Base-by-base conservation (phyloP, 2,797 vertebrate species). In the Enteromius viviparus region DNA sequence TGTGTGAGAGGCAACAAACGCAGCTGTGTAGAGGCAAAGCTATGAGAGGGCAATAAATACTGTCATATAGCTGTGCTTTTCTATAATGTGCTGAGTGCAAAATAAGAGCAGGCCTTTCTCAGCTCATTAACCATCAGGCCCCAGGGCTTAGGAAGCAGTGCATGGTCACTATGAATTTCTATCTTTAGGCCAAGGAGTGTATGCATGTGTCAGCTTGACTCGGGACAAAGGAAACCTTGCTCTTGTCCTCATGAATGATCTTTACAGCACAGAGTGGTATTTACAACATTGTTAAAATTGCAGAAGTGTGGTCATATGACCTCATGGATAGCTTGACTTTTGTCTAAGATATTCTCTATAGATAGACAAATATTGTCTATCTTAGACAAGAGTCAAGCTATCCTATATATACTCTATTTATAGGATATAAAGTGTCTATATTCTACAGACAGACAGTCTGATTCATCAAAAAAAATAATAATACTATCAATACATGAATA, bases 11-110 rank as follows among this genome's bases (percentile, higher is more conserved):
- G 78, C 77, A 76, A 85, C 72, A 82, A 62, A 71, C 84, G 82
- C 87, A 87, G 77, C 80, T 77, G 76, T 85, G 83, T 76, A 68
- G 87, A 87, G 85, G 84, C 70, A 65, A 66, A 49, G 26, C 64
- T 80, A 81, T 81, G 82, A 75, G 45, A 77, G 76, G 53, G 76
- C 51, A 79, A 87, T 85, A 87, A 84, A 88, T 84, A 78, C 66
- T 78, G 82, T 78, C 81, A 75, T 79, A 66, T 40, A 75, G 75
- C 74, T 69, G 29, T 45, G 42, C 66, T 84, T 70, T 79, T 76
- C 70, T 40, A 49, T 82, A 79, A 80, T 47, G 49, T 55, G 78
- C 78, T 65, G 75, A 84, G 71, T 69, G 71, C 77, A 69, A 74
- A 76, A 75, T 76, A 81, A 85, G 82, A 77, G 68, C 45, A 78